A percentile compares a stretch with the other conserved stretches of the same genome.
Evolutionary conservation across 2,888 invertebrate genomes (phyloP).

Genomic region (Cryptophagus acutangulus): DNA sequence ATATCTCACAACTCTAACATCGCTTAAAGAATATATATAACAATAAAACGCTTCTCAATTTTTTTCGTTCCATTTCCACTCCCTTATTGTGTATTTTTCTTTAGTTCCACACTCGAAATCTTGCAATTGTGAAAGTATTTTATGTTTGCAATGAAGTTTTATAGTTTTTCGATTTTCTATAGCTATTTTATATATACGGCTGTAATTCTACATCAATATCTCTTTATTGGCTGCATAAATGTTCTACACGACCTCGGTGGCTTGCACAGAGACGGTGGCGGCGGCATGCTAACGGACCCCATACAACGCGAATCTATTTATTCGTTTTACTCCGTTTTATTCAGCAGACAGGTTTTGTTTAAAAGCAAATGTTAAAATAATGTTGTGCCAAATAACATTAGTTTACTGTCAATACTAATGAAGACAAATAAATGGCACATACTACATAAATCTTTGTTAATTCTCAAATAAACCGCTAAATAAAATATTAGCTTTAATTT

Average conservation of each 20-base stretch:
- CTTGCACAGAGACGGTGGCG: too few relatives aligned
- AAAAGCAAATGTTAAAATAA: too few relatives aligned
- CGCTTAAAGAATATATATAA: constrained; percentile 10
- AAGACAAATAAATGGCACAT: too few relatives aligned
- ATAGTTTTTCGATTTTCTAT: constrained; percentile 21
- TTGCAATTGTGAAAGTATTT: constrained; percentile 20
- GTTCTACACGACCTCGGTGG: constrained; percentile 14
- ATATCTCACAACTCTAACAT: constrained; percentile 7
- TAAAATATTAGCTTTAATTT: too few relatives aligned
- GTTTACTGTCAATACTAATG: too few relatives aligned
- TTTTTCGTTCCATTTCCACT: constrained; percentile 21
- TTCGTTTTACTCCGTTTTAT: too few relatives aligned
- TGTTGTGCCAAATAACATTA: too few relatives aligned
- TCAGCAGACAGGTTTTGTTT: too few relatives aligned
- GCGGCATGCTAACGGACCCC: too few relatives aligned
- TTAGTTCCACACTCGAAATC: constrained; percentile 21
- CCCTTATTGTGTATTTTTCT: constrained; percentile 21
- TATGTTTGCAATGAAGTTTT: constrained; percentile 24
- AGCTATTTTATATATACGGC: constrained; percentile 17
- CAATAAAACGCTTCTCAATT: constrained; percentile 20
- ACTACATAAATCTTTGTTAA: too few relatives aligned
- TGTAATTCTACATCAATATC: constrained; percentile 21
- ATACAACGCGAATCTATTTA: too few relatives aligned
- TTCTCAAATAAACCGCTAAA: too few relatives aligned
- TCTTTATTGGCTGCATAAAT: constrained; percentile 19